Percentiles rank a stretch among this genome's conserved stretches.
Evolutionary conservation across 2,888 invertebrate genomes (phyloP).

Genomic region (Xestia xanthographa): DNA sequence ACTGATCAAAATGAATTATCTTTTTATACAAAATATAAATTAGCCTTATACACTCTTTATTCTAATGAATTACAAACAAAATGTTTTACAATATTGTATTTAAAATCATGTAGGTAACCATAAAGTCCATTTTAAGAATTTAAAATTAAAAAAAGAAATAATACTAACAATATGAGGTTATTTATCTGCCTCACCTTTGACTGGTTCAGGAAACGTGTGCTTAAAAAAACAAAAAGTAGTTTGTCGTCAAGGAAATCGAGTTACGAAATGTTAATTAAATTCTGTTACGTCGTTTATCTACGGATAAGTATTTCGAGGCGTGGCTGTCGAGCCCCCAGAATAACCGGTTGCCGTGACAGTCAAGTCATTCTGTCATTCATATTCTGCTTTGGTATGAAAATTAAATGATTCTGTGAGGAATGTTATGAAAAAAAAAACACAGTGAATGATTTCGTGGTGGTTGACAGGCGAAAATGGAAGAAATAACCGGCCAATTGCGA

Average conservation of each 20-base stretch:
- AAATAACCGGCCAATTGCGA: neutral
- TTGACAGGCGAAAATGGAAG: neutral
- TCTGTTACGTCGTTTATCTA: conserved; percentile 37
- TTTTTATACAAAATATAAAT: no score
- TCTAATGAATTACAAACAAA: no score
- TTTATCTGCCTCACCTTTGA: conserved; percentile 20
- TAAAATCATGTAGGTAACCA: no score
- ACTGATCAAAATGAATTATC: no score
- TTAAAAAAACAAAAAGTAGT: conserved; percentile 21
- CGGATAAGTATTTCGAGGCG: conserved; percentile 39
- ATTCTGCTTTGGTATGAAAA: neutral
- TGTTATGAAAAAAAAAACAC: neutral
- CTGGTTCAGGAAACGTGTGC: conserved; percentile 17
- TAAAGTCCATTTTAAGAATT: no score
- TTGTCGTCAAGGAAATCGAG: conserved; percentile 31
- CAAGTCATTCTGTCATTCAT: conserved; percentile 28
- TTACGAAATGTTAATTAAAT: conserved; percentile 49
- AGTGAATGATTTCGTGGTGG: neutral
- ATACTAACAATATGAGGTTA: no score
- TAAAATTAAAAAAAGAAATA: no score
- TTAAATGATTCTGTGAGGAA: neutral
- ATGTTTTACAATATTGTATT: no score
- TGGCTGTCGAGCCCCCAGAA: conserved; percentile 55
- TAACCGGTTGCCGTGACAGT: conserved; percentile 13
- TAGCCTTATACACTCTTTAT: no score